These are phyloP conservation scores for Drosophila stalkeri DNA, from an alignment of 2,888 invertebrate species.

Conservation along the genomic window DNA sequence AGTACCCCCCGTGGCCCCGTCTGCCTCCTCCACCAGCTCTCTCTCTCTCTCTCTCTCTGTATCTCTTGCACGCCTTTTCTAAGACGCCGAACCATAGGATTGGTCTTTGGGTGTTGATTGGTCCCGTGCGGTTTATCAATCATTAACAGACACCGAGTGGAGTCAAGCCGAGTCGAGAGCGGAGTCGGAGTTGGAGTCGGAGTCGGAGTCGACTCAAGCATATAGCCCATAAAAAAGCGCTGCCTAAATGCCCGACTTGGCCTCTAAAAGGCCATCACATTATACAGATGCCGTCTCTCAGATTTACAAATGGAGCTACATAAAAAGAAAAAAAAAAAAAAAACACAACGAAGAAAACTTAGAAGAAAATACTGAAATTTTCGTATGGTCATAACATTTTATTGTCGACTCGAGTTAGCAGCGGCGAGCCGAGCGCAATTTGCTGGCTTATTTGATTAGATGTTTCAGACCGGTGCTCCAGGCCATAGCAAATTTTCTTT, in stretches of 20 bases:
- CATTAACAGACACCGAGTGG: constrained; percentile 65
- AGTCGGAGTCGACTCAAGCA: not conserved
- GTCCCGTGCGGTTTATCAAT: constrained; percentile 80
- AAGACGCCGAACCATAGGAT: constrained; percentile 13
- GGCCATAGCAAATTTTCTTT: not conserved
- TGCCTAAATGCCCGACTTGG: constrained; percentile 55
- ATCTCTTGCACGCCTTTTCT: not conserved
- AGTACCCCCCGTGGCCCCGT: not conserved
- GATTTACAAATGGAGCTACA: constrained; percentile 59
- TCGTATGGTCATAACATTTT: constrained; percentile 57
- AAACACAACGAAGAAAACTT: not conserved
- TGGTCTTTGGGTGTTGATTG: constrained; percentile 68
- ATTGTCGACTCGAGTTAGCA: constrained; percentile 41
- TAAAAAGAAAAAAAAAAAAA: constrained; percentile 32
- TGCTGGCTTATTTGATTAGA: constrained; percentile 65
- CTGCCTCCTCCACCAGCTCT: not conserved
- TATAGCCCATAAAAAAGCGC: constrained; percentile 59
- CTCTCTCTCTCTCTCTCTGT: not conserved
- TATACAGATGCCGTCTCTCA: constrained; percentile 67
- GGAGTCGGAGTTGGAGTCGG: not conserved
- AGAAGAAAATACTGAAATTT: constrained; percentile 34
- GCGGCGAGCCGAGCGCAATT: constrained; percentile 53
- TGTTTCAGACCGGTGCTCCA: constrained; percentile 5
- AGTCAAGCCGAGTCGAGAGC: constrained; percentile 1
- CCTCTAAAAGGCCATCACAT: constrained; percentile 76